A percentile compares a stretch with the other conserved stretches of the same genome.
Conservation (phyloP, 2,888 invertebrate genomes). For the Megastigmus dorsalis region DNA sequence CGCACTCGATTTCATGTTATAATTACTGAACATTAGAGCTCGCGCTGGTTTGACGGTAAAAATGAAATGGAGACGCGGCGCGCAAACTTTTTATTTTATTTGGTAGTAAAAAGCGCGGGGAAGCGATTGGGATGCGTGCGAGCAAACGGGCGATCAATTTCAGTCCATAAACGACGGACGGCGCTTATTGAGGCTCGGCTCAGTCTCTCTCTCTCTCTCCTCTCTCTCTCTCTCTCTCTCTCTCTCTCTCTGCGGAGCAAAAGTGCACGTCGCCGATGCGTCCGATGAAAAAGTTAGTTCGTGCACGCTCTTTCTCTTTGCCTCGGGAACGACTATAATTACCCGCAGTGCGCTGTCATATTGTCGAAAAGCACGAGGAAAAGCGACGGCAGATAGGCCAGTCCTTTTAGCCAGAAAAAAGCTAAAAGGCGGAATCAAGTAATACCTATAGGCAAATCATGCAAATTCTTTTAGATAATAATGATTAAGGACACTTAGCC, state of each 20-base stretch:
- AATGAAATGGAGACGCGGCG: background rate
- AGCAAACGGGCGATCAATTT: background rate
- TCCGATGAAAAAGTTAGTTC: slow-evolving; percentile 5
- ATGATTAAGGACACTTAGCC: too few species aligned
- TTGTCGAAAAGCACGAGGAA: background rate
- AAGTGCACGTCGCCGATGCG: background rate
- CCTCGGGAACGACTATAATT: background rate
- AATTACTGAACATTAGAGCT: too few species aligned
- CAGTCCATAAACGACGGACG: background rate
- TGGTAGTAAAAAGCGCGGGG: background rate
- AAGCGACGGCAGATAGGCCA: too few species aligned
- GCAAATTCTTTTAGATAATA: too few species aligned
- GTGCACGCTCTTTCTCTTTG: slow-evolving; percentile 11
- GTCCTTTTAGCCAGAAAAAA: background rate
- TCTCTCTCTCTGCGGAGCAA: too few species aligned
- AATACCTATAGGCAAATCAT: too few species aligned
- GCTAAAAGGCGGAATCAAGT: too few species aligned
- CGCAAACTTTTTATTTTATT: background rate
- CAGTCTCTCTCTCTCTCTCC: too few species aligned
- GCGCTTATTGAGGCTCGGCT: too few species aligned
- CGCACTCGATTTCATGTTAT: too few species aligned
- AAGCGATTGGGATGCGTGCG: background rate
- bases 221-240: too few species aligned
- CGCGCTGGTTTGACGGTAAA: background rate
- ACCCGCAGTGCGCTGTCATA: slow-evolving; percentile 3